A percentile compares a stretch with the other conserved stretches of the same genome.
phyloP scores from a whole-genome alignment of 1,140 invertebrate genomes.

The Parapsyche elsis region DNA sequence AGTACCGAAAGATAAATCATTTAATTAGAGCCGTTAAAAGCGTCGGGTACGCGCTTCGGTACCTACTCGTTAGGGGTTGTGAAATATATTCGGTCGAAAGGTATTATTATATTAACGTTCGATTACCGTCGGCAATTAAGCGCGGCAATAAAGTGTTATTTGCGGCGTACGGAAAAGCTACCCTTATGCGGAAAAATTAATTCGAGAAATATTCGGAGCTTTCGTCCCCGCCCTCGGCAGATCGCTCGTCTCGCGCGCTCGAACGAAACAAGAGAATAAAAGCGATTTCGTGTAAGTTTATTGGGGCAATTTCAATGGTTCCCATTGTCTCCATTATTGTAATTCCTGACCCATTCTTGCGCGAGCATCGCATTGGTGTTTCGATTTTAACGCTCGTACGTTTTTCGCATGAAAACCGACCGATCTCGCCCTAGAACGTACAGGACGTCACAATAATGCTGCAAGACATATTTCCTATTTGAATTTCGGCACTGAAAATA shows the following conservation, averaged over 20 bases:
- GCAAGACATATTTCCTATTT: too few species aligned
- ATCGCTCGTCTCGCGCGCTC: not conserved
- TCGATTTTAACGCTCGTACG: constrained; percentile 6
- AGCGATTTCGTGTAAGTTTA: constrained; percentile 44
- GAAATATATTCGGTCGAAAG: not conserved
- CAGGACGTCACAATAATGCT: too few species aligned
- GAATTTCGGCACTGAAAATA: too few species aligned
- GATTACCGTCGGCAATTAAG: constrained; percentile 4
- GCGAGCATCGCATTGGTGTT: not conserved
- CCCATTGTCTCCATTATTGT: constrained; percentile 45
- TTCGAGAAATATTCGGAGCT: constrained; percentile 44
- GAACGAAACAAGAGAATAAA: constrained; percentile 36
- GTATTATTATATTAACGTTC: not conserved
- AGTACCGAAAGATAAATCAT: too few species aligned
- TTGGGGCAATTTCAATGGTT: constrained; percentile 44
- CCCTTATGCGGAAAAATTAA: constrained; percentile 31
- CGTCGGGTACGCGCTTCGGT: too few species aligned
- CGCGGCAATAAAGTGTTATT: not conserved
- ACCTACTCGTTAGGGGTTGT: too few species aligned
- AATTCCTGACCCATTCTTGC: constrained; percentile 31
- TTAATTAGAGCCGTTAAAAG: too few species aligned
- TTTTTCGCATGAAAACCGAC: not conserved
- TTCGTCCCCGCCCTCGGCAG: not conserved
- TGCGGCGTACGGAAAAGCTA: constrained; percentile 11
- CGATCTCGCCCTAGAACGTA: not conserved